phyloP scores from a whole-genome alignment of 1,140 invertebrate genomes.

The Bombus terrestris region DNA sequence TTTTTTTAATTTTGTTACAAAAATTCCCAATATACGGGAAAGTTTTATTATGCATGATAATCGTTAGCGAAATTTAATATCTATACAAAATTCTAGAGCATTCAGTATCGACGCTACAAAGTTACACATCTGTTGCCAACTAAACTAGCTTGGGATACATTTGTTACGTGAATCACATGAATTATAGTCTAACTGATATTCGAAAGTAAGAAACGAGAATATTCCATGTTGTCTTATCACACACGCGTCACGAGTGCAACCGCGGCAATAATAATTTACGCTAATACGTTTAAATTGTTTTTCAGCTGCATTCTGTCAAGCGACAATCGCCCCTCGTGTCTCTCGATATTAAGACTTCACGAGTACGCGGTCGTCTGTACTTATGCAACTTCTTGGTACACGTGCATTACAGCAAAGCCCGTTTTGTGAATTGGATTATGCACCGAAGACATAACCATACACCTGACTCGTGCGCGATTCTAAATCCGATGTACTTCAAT shows the following conservation, averaged over 20 bases:
- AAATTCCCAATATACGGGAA: too few species aligned
- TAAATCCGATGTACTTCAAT: conserved; percentile 7
- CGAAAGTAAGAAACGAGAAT: too few species aligned
- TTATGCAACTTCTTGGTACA: conserved; percentile 33
- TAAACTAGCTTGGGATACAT: not conserved
- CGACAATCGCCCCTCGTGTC: not conserved
- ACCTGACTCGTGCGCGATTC: not conserved
- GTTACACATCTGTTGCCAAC: not conserved
- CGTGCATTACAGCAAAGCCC: conserved; percentile 29
- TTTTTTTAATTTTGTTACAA: too few species aligned
- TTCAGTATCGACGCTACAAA: not conserved
- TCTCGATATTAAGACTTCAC: conserved; percentile 28
- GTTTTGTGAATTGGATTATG: conserved; percentile 36
- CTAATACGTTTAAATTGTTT: conserved; percentile 24
- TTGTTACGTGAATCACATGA: not conserved
- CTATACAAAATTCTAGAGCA: not conserved
- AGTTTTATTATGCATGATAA: too few species aligned
- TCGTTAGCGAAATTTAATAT: not conserved
- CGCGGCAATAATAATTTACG: conserved; percentile 2
- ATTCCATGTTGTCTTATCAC: conserved; percentile 5
- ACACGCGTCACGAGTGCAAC: not conserved
- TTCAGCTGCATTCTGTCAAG: conserved; percentile 9
- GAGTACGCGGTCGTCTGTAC: not conserved
- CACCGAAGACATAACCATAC: conserved; percentile 25
- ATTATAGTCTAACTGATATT: not conserved